Evolutionary conservation across 1,140 invertebrate genomes (phyloP), one percentile per base, ranked within the genome.

Genomic region (Philopotamus ludificatus): DNA sequence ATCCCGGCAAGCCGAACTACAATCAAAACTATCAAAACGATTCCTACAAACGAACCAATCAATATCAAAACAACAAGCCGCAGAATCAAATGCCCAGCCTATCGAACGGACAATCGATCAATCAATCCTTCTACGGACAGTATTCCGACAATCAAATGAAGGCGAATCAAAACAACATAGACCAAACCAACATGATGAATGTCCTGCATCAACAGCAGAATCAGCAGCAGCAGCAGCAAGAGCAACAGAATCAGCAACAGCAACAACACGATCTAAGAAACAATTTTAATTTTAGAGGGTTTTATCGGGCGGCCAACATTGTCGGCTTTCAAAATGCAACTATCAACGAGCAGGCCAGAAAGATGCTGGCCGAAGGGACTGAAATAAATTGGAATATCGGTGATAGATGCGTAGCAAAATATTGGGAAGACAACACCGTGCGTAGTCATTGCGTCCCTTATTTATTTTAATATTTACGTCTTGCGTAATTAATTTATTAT

Each of bases 351-450:
- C 83, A 83, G 68, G 83, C 83, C 16, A 78, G 83, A 68, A 83
- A 81, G 18, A 78, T 81, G 79, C 73, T 80, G 2, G 79, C 77
- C 10, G 69, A 70, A 41, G 66, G 66, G 22, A 73, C 73, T 21
- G 70, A 72, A 25, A 84, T 86, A 78, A 77, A 81, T 61, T 93
- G 89, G 88, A 87, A 86, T 72, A 76, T 87, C 51, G 92, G 92
- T 18, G 91, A 94, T 74, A 83, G 87, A 45, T 94, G 91, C 77
- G 82, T 94, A 75, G 92, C 93, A 3, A 91, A 92, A 73, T 95
- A 95, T 77, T 95, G 93, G 92, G 92, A 95, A 79, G 93, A 95
- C 80, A 88, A 91, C 72, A 87, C 86, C 80, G 91, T 94, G 76
- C 80, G 79, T 79, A 65, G 55, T 65, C 44, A 1, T 41, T 54